phyloP scores from a whole-genome alignment of 2,113 vertebrate species.

The Serinus canaria region DNA sequence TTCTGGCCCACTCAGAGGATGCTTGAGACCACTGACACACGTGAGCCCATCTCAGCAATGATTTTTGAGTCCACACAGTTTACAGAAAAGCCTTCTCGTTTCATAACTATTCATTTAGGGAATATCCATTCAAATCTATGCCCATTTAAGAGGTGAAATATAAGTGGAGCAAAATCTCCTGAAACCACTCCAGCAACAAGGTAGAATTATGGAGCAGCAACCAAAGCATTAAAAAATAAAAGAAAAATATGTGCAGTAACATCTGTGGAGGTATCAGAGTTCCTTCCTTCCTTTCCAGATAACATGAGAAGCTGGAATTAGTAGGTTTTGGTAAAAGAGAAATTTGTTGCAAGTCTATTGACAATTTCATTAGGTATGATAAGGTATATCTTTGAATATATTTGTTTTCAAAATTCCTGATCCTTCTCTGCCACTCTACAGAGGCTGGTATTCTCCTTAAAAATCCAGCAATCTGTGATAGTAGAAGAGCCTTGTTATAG shows the following conservation, averaged over 20 bases:
- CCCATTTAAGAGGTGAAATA: background rate
- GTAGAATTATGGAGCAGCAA: background rate
- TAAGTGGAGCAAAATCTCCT: background rate
- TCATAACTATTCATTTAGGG: background rate
- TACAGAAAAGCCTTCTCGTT: background rate
- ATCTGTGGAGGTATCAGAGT: background rate
- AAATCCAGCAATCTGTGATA: background rate
- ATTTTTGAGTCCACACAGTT: background rate
- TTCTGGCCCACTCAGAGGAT: background rate
- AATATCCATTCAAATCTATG: background rate
- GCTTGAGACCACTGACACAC: background rate
- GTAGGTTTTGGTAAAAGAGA: background rate
- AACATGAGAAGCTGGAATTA: background rate
- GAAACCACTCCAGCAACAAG: background rate
- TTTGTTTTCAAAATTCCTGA: constrained; percentile 32
- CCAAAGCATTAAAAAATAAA: background rate
- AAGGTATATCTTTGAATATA: background rate
- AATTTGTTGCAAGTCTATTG: background rate
- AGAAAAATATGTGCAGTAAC: background rate
- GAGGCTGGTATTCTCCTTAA: constrained; percentile 41
- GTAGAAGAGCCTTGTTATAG: background rate
- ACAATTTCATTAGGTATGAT: background rate
- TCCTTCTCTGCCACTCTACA: background rate
- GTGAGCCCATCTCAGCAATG: background rate
- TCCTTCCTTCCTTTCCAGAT: background rate